Base-by-base conservation (phyloP, 2,888 invertebrate genomes). In the Amblyteles armatorius region DNA sequence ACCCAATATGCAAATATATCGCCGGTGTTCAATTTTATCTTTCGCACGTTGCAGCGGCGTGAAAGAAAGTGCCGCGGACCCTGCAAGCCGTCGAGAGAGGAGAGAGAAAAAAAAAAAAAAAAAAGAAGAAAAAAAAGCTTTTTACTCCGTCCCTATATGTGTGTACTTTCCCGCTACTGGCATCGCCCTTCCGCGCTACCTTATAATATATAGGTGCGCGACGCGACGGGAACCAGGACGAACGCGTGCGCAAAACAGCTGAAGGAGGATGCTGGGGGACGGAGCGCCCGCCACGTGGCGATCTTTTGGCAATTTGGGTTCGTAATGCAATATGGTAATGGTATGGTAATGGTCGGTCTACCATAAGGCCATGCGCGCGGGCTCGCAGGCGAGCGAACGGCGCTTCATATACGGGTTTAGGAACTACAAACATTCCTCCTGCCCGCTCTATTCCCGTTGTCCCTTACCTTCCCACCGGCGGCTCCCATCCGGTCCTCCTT, bases 251-350 rank as follows among this genome's bases (percentile, higher is more conserved):
- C 73, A 36, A 77, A 82, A 82, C 71, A 63, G 71, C 52, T 29
- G 44, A 63, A 65, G 74, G 69, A 81, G 55, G 80, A 74, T 57
- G 73, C 69, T 48, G 74, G 60, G 74, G 60, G n/a, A 50, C 33
- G 71, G 26, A 77, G 81, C 33, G 60, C 48, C 60, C 48, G 80
- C 80, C 81, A 81, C 81, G 81, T 81, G 81, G 74, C 83, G 81
- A 84, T 81, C 83, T 84, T 84, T 84, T 81, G 83, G 83, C 82
- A 82, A 84, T 84, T 84, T 84, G 77, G 77, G 83, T 81, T 71
- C 63, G 83, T 80, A 79, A 84, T 81, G 80, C 83, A 84, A 81
- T 84, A 84, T 84, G 83, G 83, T 84, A 84, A 84, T 84, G 83
- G 76, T 79, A 84, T 84, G 83, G 83, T 84, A 84, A 84, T 81